Evolutionary conservation across 2,113 vertebrate genomes (phyloP), one percentile per base, ranked within the genome.

Genomic region (Nycticorax nycticorax): DNA sequence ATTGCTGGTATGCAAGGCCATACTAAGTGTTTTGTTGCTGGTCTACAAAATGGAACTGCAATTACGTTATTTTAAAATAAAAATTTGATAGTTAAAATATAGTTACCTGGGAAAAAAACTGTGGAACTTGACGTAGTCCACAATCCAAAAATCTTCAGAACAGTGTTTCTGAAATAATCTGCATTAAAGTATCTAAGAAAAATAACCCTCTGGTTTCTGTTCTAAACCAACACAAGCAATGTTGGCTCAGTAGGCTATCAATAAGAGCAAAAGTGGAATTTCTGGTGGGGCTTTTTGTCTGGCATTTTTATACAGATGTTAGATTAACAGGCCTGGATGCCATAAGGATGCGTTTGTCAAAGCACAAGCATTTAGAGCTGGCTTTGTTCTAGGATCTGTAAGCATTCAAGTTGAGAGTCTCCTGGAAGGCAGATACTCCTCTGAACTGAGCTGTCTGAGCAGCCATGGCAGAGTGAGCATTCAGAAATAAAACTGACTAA

Each of bases 401-500:
- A 50, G 68, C 3, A 10, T 27, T 68, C 28, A 13, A n/a, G 57
- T 2, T 24, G 60, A 56, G 69, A 45, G 45, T 35, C 43, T 76
- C 53, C 71, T 85, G 94, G 83, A 74, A 88, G 78, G 69, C 68
- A 13, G 92, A 76, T 50, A 23, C 77, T 77, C 32, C 14, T 52
- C 41, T 86, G 72, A 68, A 15, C 67, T 30, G 60, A 81, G 68
- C 94, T 92, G 76, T 32, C 62, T 43, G 90, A 87, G 80, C 95
- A 86, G 85, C 83, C 72, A 6, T 71, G 90, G 91, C 93, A 94
- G 85, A 91, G 57, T 32, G 92, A 95, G 87, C 89, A 64, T 52
- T 95, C 91, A 35, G 16, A 62, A 85, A 19, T 55, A 47, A 85
- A 95, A 62, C 83, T 6, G 76, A 22, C 89, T 85, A 92, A 97